Evolutionary conservation across 2,888 invertebrate genomes (phyloP).

Genomic region (Drosophila koepferae): DNA sequence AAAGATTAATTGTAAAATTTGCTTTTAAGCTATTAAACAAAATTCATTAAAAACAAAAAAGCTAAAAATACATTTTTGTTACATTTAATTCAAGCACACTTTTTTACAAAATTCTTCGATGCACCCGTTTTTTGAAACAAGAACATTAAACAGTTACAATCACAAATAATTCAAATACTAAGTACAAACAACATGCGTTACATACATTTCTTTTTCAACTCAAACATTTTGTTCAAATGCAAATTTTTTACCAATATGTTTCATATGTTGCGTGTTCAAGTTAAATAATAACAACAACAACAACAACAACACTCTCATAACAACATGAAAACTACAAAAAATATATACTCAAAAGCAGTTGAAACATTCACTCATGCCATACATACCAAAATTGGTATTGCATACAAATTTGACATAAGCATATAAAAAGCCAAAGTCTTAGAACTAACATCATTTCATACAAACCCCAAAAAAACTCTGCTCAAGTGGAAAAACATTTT

Average conservation of each 20-base stretch:
- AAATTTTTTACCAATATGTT: conserved; percentile 57
- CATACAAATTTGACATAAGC: conserved; percentile 4
- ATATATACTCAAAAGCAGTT: conserved; percentile 7
- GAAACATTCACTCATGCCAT: conserved; percentile 28
- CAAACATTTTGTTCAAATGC: conserved; percentile 62
- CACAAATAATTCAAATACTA: conserved; percentile 58
- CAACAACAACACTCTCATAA: conserved; percentile 32
- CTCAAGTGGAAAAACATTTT: conserved; percentile 26
- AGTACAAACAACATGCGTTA: conserved; percentile 57
- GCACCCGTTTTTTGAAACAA: conserved; percentile 77
- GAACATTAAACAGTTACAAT: conserved; percentile 55
- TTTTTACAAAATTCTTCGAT: conserved; percentile 72
- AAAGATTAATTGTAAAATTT: conserved; percentile 40
- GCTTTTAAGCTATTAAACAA: conserved; percentile 57
- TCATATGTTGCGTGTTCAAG: conserved; percentile 66
- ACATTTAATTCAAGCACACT: conserved; percentile 74
- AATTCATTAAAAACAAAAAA: conserved; percentile 61
- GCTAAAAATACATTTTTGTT: conserved; percentile 69
- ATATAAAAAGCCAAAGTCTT: not conserved
- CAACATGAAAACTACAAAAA: conserved; percentile 20
- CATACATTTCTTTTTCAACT: conserved; percentile 61
- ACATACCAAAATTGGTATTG: conserved; percentile 9
- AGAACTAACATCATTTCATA: conserved; percentile 1
- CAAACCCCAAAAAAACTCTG: conserved; percentile 6
- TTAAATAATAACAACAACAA: conserved; percentile 41